Conservation (phyloP, 2,888 invertebrate genomes). For the Schizaphis graminum region DNA sequence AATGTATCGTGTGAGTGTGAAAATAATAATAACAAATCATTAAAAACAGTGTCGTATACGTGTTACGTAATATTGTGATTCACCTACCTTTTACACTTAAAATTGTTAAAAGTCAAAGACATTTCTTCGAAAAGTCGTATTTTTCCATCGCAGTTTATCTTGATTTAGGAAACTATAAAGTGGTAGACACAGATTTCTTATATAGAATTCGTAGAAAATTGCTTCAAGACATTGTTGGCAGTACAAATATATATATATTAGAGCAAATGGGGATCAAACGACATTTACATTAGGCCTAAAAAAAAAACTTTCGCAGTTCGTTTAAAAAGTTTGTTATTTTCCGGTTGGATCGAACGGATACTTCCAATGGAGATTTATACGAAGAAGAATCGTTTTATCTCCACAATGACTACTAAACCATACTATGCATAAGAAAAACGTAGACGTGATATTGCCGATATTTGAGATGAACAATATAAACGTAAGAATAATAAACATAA, state of each 20-base stretch:
- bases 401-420: background rate
- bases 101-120: slow-evolving; percentile 46
- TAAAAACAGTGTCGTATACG: background rate
- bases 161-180: slow-evolving; percentile 62
- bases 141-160: slow-evolving; percentile 24
- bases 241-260: slow-evolving; percentile 36
- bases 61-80: background rate
- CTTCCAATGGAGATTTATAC: background rate
- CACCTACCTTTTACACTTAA: background rate
- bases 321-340: slow-evolving; percentile 56
- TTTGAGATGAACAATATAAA: slow-evolving; percentile 45
- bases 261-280: slow-evolving; percentile 55
- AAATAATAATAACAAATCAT: slow-evolving; percentile 34
- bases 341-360: slow-evolving; percentile 20
- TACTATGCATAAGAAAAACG: slow-evolving; percentile 1
- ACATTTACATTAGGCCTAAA: slow-evolving; percentile 46
- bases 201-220: slow-evolving; percentile 32
- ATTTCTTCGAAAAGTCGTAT: slow-evolving; percentile 46
- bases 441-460: background rate
- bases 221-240: background rate
- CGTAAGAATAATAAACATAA: slow-evolving; percentile 24
- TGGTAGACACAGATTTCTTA: slow-evolving; percentile 46
- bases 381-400: slow-evolving; percentile 54
- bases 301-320: slow-evolving; percentile 43
- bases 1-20: background rate